phyloP scores from a whole-genome alignment of 1,140 invertebrate genomes.

The Holcopasites calliopsidis region DNA sequence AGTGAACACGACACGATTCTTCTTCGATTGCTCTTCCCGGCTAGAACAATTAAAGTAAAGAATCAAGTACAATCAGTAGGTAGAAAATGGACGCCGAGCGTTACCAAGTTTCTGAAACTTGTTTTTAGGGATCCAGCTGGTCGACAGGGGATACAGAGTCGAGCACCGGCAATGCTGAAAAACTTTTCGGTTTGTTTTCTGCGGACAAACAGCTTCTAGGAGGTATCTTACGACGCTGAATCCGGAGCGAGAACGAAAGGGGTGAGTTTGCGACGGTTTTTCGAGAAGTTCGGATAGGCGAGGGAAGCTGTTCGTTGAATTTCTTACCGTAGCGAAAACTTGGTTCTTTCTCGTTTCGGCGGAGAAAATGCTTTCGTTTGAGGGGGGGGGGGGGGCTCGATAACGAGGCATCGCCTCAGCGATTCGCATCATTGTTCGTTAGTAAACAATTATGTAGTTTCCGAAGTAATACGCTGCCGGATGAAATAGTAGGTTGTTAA shows the following conservation, averaged over 20 bases:
- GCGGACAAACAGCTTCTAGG: slow-evolving; percentile 58
- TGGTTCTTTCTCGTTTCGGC: not conserved
- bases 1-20: not conserved
- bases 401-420: not conserved
- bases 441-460: not conserved
- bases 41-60: not conserved
- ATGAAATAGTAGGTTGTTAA: not conserved
- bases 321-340: not conserved
- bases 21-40: not conserved
- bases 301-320: not conserved
- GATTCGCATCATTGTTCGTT: slow-evolving; percentile 6
- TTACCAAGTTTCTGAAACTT: slow-evolving; percentile 45
- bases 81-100: too few species aligned
- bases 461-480: not conserved
- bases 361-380: not conserved
- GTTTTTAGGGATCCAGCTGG: not conserved
- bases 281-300: not conserved
- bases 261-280: not conserved
- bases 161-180: slow-evolving; percentile 12
- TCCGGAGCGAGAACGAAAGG: slow-evolving; percentile 23
- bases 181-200: slow-evolving; percentile 65
- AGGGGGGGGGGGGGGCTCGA: not conserved
- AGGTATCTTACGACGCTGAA: slow-evolving; percentile 30
- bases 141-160: slow-evolving; percentile 2
- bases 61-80: too few species aligned